A percentile compares a stretch with the other conserved stretches of the same genome.
These are phyloP conservation scores for Ephestia elutella DNA, from an alignment of 1,140 invertebrate species.

Conservation along the genomic window DNA sequence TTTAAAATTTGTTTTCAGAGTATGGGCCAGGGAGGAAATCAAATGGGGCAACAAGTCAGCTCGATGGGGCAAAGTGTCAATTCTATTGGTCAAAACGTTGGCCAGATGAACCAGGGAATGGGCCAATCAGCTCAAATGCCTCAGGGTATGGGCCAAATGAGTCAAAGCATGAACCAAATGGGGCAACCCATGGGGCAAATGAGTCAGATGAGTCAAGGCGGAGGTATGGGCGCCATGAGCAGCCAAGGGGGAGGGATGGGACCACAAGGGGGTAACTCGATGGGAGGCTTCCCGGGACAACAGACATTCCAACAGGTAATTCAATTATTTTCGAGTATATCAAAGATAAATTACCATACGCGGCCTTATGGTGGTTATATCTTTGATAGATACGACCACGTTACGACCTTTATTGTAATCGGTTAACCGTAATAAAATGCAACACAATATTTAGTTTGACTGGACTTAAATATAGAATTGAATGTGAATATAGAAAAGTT, in stretches of 20 bases:
- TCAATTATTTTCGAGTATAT: conserved; percentile 12
- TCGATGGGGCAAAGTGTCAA: conserved; percentile 59
- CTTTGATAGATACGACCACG: no score
- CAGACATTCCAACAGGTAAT: conserved; percentile 71
- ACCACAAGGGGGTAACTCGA: conserved; percentile 71
- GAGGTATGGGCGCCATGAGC: conserved; percentile 65
- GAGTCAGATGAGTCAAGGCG: conserved; percentile 65
- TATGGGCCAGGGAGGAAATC: conserved; percentile 59
- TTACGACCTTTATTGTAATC: no score
- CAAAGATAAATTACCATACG: background rate
- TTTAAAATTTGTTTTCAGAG: conserved; percentile 32
- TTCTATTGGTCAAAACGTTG: conserved; percentile 59
- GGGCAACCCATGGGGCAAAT: conserved; percentile 73
- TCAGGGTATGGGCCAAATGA: conserved; percentile 70
- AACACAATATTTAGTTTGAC: no score
- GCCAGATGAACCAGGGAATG: conserved; percentile 62
- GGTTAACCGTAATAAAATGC: no score
- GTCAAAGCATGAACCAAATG: conserved; percentile 70
- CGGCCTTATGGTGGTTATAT: no score
- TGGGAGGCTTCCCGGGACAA: conserved; percentile 73
- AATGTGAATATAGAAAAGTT: no score
- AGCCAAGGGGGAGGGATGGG: conserved; percentile 69
- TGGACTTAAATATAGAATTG: no score
- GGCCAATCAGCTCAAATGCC: conserved; percentile 62
- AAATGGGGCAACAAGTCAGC: conserved; percentile 65